These are phyloP conservation scores for Pogoniulus pusillus DNA, from an alignment of 2,797 vertebrate species.

Conservation along the genomic window DNA sequence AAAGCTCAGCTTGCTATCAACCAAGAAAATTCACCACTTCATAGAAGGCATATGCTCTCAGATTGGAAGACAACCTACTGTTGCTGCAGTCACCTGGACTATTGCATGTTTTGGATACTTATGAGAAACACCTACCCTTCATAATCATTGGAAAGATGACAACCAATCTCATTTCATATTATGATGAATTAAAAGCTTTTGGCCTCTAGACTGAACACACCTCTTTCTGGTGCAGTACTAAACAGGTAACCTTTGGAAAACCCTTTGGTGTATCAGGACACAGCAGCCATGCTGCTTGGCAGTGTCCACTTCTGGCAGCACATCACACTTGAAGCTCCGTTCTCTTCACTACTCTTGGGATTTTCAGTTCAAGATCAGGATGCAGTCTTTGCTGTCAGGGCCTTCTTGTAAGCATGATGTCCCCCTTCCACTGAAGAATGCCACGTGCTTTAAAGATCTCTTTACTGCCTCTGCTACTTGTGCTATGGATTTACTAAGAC, in stretches of 20 bases:
- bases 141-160: background rate
- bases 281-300: background rate
- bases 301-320: background rate
- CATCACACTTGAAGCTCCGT: fast-evolving
- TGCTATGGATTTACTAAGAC: background rate
- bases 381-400: background rate
- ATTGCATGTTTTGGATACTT: background rate
- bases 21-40: conserved; percentile 10
- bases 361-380: background rate
- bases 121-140: background rate
- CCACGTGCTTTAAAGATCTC: background rate
- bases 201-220: background rate
- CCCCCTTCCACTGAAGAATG: background rate
- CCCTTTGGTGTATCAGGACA: background rate
- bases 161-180: background rate
- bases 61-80: conserved; percentile 21
- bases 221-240: background rate
- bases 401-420: background rate
- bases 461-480: background rate
- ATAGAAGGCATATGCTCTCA: background rate
- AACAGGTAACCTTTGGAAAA: background rate
- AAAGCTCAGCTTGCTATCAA: conserved; percentile 41
- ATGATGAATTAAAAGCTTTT: background rate
- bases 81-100: background rate
- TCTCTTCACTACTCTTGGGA: background rate